Conservation (phyloP, 2,113 vertebrate genomes). For the Cettia cetti region DNA sequence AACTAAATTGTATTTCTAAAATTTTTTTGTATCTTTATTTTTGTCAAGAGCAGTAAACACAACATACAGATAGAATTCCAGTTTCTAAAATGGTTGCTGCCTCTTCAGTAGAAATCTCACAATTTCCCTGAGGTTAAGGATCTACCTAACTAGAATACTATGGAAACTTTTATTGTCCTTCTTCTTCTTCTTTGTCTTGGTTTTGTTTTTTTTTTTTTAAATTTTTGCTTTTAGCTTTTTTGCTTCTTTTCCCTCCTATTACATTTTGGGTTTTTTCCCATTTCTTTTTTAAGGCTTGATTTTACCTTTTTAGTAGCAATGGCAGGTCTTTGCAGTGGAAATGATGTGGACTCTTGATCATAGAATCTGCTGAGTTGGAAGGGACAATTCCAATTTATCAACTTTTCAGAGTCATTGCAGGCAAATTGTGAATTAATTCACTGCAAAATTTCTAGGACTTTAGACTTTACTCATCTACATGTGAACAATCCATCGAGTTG, state of each 20-base stretch:
- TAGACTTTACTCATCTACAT: neutral
- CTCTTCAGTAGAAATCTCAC: neutral
- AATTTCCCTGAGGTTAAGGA: neutral
- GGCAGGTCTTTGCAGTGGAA: neutral
- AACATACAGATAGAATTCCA: neutral
- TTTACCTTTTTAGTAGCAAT: neutral
- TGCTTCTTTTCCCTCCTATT: neutral
- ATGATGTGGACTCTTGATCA: neutral
- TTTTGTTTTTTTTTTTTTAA: neutral
- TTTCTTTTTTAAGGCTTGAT: neutral
- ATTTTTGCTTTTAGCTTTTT: neutral
- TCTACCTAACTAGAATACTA: neutral
- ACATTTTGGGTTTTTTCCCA: too few relatives aligned
- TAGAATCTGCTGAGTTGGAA: neutral
- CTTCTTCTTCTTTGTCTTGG: accelerated
- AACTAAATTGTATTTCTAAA: neutral
- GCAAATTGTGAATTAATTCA: neutral
- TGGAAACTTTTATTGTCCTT: neutral
- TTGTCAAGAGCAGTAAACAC: neutral
- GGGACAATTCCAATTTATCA: neutral
- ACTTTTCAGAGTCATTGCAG: neutral
- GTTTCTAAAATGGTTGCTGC: neutral
- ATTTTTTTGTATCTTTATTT: neutral
- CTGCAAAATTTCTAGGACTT: neutral
- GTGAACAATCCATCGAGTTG: neutral